Base-by-base conservation (phyloP, 2,888 invertebrate genomes). In the Nymphalis polychloros region DNA sequence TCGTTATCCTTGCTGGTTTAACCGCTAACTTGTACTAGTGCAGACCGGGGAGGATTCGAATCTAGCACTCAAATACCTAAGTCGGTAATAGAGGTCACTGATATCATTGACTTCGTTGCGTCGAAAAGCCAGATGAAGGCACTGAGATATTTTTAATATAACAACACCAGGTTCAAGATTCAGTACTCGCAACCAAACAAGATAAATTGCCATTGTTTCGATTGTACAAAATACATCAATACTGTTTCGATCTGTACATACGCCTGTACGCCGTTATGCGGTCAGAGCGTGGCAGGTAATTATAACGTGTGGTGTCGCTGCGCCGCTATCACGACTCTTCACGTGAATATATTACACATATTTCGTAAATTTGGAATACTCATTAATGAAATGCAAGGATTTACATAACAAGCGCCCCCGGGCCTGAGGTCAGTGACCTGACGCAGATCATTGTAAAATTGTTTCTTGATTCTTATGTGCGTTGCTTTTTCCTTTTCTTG, bases 341-440 rank as follows among this genome's bases (percentile, higher is more conserved):
- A 7, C 53, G 31, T 17, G 17, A 55, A 27, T 55, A 17, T 17
- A 17, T 16, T 55, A 31, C 13, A 31, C 41, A 31, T 27, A 17
- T 27, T 53, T 17, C 53, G 53, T 27, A 31, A 27, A 55, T 55
- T 31, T 17, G 6, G 2, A 55, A 17, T 31, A n/a, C 53, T 55
- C 53, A 55, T 55, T 55, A 55, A n/a, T 31, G 17, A 31, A 55
- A n/a, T 31, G 53, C 53, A 31, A 55, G 53, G 50, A 19, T 50
- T 50, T 20, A 50, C 50, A 19, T 50, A 20, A 50, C 50, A 20
- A 50, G 50, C 50, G 8, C 20, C n/a, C 3, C 10, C 8, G 20
- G n/a, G 19, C 19, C 10, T 4, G 50, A 20, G n/a, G 50, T 20
- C 19, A 20, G 0, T 19, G 50, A 50, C 50, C 19, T 10, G 20